Evolutionary conservation across 2,888 invertebrate species (phyloP).

Genomic region (Caenorhabditis imperialis): DNA sequence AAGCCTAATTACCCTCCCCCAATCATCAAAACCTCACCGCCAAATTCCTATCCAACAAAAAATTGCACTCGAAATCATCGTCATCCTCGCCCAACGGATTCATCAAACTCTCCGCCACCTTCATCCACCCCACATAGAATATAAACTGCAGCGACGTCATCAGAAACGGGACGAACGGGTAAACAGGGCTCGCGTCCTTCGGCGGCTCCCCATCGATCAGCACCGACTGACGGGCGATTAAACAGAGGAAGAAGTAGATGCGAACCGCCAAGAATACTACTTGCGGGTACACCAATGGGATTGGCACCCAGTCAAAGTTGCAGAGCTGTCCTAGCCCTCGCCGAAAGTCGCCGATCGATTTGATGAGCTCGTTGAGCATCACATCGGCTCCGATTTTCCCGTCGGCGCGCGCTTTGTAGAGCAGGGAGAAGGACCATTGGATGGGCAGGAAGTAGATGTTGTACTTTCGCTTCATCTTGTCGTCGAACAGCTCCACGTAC

Average conservation of each 20-base stretch:
- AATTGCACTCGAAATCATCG: slow-evolving; percentile 69
- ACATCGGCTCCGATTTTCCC: slow-evolving; percentile 66
- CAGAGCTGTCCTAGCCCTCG: slow-evolving; percentile 63
- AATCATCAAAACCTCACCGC: no score
- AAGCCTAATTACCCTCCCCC: no score
- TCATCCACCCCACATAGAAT: slow-evolving; percentile 76
- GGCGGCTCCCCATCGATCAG: slow-evolving; percentile 65
- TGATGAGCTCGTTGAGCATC: slow-evolving; percentile 68
- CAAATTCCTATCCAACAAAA: slow-evolving; percentile 64
- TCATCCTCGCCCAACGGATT: slow-evolving; percentile 75
- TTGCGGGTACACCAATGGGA: slow-evolving; percentile 74
- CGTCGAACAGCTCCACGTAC: slow-evolving; percentile 45
- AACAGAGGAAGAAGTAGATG: slow-evolving; percentile 72
- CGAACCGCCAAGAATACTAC: slow-evolving; percentile 76
- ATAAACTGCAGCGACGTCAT: slow-evolving; percentile 74
- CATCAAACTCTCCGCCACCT: slow-evolving; percentile 73
- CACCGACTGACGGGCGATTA: slow-evolving; percentile 73
- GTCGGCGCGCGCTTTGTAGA: slow-evolving; percentile 61
- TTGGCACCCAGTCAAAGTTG: slow-evolving; percentile 73
- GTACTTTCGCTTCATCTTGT: slow-evolving; percentile 54
- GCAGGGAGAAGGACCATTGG: slow-evolving; percentile 63
- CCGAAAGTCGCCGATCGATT: slow-evolving; percentile 58
- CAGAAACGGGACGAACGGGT: slow-evolving; percentile 67
- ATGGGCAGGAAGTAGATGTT: slow-evolving; percentile 65
- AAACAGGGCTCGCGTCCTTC: slow-evolving; percentile 58